phyloP scores from a whole-genome alignment of 2,888 invertebrate genomes.

The Eristalinus aeneus region DNA sequence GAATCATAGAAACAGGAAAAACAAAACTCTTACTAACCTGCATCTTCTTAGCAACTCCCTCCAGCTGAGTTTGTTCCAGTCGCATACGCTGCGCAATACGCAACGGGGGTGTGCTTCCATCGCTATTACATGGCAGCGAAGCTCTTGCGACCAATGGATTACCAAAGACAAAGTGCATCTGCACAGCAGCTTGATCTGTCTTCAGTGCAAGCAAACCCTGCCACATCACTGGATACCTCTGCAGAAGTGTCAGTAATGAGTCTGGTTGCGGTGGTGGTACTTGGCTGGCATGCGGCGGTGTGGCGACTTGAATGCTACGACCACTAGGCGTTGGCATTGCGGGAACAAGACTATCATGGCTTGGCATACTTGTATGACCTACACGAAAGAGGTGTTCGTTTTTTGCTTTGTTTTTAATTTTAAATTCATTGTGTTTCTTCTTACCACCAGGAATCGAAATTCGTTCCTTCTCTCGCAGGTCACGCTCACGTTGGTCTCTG shows the following conservation, averaged over 20 bases:
- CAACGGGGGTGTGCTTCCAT: constrained; percentile 91
- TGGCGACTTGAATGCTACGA: constrained; percentile 77
- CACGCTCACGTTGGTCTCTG: constrained; percentile 72
- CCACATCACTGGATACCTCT: constrained; percentile 99
- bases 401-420: background rate
- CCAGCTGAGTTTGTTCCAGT: constrained; percentile 96
- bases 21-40: constrained; percentile 84
- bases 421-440: background rate
- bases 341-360: constrained; percentile 75
- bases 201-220: constrained; percentile 96
- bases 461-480: constrained; percentile 74
- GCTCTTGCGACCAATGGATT: constrained; percentile 93
- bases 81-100: constrained; percentile 99
- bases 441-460: constrained; percentile 74
- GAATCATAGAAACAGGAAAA: background rate
- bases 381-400: constrained; percentile 11
- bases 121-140: constrained; percentile 92
- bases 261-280: constrained; percentile 92
- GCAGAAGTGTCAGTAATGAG: constrained; percentile 89
- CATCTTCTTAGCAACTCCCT: constrained; percentile 97
- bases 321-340: constrained; percentile 74
- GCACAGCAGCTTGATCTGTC: constrained; percentile 97
- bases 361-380: constrained; percentile 73
- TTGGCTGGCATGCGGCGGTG: constrained; percentile 88
- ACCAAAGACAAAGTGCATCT: constrained; percentile 99